Evolutionary conservation across 2,888 invertebrate species (phyloP).

Genomic region (Sceliomorpha sp.): DNA sequence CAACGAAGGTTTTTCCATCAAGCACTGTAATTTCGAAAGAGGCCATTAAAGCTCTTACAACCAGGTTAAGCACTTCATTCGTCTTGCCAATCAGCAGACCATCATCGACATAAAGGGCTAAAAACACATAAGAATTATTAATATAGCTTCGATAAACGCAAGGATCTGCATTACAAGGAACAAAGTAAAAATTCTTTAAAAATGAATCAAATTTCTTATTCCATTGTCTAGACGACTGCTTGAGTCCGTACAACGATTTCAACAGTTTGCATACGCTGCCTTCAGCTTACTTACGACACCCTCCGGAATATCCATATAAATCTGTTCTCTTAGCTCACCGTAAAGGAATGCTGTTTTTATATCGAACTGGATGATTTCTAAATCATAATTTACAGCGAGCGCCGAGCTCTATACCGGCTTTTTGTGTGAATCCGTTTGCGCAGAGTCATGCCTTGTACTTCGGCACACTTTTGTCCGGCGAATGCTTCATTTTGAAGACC

Average conservation of each 20-base stretch:
- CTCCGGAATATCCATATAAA: conserved; percentile 71
- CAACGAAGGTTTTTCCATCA: no score
- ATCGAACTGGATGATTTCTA: conserved; percentile 68
- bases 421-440: conserved; percentile 24
- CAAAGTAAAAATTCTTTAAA: conserved; percentile 59
- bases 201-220: conserved; percentile 65
- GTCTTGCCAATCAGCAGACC: conserved; percentile 52
- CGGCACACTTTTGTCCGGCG: not conserved
- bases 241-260: conserved; percentile 69
- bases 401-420: conserved; percentile 15
- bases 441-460: conserved; percentile 23
- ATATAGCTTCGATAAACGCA: conserved; percentile 63
- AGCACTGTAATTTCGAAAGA: conserved; percentile 24
- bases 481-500: not conserved
- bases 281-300: conserved; percentile 56
- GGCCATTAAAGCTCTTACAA: conserved; percentile 8
- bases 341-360: conserved; percentile 68
- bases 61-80: conserved; percentile 12
- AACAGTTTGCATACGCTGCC: conserved; percentile 63
- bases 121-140: conserved; percentile 48
- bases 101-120: conserved; percentile 70
- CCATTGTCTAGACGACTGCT: conserved; percentile 72
- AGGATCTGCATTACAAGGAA: conserved; percentile 63
- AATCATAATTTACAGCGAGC: no score
- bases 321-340: conserved; percentile 64